Base-by-base conservation (phyloP, 1,140 invertebrate genomes). In the Cryptotermes secundus region DNA sequence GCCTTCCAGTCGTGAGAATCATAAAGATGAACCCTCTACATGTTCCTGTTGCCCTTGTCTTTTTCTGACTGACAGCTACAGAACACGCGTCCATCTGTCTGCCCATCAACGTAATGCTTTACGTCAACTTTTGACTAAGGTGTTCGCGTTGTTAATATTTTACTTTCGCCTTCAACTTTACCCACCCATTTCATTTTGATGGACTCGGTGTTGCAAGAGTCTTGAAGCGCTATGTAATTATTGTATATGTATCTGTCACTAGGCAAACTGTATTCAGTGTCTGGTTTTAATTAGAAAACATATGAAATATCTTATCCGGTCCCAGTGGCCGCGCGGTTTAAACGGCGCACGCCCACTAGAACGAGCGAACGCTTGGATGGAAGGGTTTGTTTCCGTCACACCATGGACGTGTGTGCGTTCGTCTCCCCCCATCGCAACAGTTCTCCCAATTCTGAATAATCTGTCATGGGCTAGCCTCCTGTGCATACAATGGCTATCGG, bases 21-120 rank as follows among this genome's bases (percentile, higher is more conserved):
- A 72, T 72, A n/a, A 72, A 26, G 59, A 72, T 72, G 59, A 72
- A n/a, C 26, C 59, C 59, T 72, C 7, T 72, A 72, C 59, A 72
- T 72, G 59, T 72, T 72, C 9, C 59, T 72, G 59, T 10, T 72
- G 59, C n/a, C 59, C 59, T 72, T 72, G 59, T 72, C 59, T 72
- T 72, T 31, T 72, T 31, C 9, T 72, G 59, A 72, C 59, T 3
- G 59, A 72, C 59, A 31, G 45, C 45, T 49, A 31, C 59, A 31
- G 59, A 72, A 72, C 3, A 72, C 59, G n/a, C 31, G 59, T 72
- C 59, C 59, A 59, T 59, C 53, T 22, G 53, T 59, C 7, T 59
- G 53, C 26, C 53, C 53, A 72, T 72, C 59, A 72, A n/a, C 59
- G 26, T 31, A 1, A 31, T 31, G 9, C 10, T 26, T 72, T 10